These are phyloP conservation scores for Tricholaema leucomelas DNA, from an alignment of 2,113 vertebrate genomes.

Conservation along the genomic window DNA sequence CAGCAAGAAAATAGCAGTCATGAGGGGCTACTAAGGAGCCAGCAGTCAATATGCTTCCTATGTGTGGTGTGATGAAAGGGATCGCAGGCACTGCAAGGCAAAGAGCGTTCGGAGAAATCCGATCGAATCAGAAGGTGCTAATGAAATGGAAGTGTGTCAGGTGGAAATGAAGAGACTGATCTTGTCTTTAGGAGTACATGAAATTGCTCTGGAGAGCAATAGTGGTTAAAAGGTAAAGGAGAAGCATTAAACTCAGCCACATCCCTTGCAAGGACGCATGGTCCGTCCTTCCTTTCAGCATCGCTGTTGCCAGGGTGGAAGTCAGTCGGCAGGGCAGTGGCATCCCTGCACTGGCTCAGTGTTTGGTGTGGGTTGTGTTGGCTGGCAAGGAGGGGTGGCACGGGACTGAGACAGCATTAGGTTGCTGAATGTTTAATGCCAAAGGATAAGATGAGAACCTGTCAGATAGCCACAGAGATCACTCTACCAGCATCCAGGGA, in stretches of 20 bases:
- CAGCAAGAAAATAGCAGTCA: slow-evolving; percentile 44
- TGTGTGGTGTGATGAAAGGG: background rate
- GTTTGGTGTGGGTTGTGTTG: background rate
- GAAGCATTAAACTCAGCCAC: background rate
- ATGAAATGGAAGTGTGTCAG: slow-evolving; percentile 18
- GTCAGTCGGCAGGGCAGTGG: background rate
- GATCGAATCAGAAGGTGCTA: background rate
- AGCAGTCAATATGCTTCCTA: slow-evolving; percentile 8
- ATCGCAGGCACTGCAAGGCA: background rate
- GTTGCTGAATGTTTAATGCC: background rate
- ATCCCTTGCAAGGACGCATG: background rate
- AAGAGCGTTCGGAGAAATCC: background rate
- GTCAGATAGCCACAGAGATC: background rate
- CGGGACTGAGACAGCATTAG: background rate
- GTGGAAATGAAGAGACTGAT: slow-evolving; percentile 41
- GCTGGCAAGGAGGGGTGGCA: background rate
- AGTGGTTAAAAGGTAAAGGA: background rate
- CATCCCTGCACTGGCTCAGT: rapidly evolving
- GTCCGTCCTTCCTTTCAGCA: background rate
- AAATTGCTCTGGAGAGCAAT: background rate
- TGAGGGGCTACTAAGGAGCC: slow-evolving; percentile 47
- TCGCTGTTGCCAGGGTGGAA: background rate
- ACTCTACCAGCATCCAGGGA: rapidly evolving
- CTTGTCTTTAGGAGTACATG: background rate
- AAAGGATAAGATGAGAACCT: background rate